Percentiles rank a stretch among this genome's conserved stretches.
phyloP scores from a whole-genome alignment of 2,888 invertebrate species.

The Gisinianus flammeolus region DNA sequence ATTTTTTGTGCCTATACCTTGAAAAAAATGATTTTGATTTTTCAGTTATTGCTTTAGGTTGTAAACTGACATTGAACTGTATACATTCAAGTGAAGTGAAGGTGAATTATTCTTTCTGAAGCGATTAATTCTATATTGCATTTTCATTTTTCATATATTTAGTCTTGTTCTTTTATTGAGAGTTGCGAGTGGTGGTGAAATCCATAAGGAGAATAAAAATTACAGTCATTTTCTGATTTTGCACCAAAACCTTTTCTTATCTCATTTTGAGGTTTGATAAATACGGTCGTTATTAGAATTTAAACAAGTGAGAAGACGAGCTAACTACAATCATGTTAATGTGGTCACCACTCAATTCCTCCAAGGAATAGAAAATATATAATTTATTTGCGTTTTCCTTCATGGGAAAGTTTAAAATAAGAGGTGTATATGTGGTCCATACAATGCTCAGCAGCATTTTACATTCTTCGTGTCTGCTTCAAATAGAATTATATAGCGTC shows the following conservation, averaged over 20 bases:
- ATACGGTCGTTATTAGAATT: not conserved
- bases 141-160: not conserved
- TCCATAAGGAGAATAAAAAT: not conserved
- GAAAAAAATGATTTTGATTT: not conserved
- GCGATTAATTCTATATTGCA: not conserved
- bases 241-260: not conserved
- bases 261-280: not conserved
- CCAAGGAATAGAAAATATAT: too few relatives aligned
- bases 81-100: not conserved
- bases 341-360: too few relatives aligned
- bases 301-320: too few relatives aligned
- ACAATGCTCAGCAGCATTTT: too few relatives aligned
- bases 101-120: not conserved
- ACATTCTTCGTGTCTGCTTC: too few relatives aligned
- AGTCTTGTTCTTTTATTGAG: too few relatives aligned
- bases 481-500: too few relatives aligned
- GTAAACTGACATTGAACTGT: slow-evolving; percentile 23
- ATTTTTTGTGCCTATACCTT: slow-evolving; percentile 5
- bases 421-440: too few relatives aligned
- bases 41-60: not conserved
- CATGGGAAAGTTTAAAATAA: too few relatives aligned
- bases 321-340: too few relatives aligned
- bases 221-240: not conserved
- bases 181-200: not conserved
- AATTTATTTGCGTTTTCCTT: too few relatives aligned